phyloP scores from a whole-genome alignment of 2,113 vertebrate genomes.

The Leptocoma aspasia region DNA sequence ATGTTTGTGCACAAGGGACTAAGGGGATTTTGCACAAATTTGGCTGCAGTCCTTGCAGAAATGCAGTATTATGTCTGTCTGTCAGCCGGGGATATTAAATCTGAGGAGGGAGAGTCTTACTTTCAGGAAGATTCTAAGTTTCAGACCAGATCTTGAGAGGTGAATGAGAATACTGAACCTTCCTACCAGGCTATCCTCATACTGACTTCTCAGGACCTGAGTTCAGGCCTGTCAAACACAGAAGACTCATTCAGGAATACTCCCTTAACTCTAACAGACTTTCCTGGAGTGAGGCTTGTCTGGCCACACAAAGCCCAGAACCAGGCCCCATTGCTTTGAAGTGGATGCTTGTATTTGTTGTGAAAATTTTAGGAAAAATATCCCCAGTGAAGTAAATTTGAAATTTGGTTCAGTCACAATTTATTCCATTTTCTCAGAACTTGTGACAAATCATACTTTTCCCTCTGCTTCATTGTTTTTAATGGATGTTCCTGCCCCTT shows the following conservation, averaged over 20 bases:
- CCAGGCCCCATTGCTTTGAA: not conserved
- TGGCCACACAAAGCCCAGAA: not conserved
- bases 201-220: not conserved
- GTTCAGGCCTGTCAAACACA: not conserved
- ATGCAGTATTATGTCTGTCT: not conserved
- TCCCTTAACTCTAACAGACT: not conserved
- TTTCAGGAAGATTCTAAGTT: not conserved
- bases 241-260: not conserved
- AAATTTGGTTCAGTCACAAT: not conserved
- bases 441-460: not conserved
- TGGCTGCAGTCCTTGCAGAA: not conserved
- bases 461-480: not conserved
- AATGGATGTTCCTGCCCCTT: not conserved
- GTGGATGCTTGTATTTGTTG: not conserved
- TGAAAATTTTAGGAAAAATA: not conserved
- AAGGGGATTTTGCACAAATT: not conserved
- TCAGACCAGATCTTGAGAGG: not conserved
- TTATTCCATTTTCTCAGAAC: not conserved
- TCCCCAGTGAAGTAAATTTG: not conserved
- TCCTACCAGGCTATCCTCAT: not conserved
- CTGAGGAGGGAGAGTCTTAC: not conserved
- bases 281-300: not conserved
- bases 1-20: not conserved
- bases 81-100: not conserved
- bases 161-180: not conserved